Conservation (phyloP, 2,888 invertebrate species). For the Sarcophaga variegata region DNA sequence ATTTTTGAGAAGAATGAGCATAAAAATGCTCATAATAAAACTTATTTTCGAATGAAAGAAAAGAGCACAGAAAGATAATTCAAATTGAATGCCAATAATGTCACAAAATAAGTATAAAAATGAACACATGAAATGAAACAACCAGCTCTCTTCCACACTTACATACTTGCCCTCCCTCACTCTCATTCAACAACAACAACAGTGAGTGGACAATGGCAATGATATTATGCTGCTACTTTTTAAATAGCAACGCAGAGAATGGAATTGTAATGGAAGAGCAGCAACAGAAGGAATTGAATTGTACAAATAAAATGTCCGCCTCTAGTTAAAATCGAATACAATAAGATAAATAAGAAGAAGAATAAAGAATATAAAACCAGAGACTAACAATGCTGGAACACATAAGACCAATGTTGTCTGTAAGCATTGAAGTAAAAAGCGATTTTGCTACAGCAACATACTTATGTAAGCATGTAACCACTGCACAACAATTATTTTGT, state of each 20-base stretch:
- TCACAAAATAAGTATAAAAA: conserved; percentile 70
- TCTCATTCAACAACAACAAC: neutral
- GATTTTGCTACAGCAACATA: too few relatives aligned
- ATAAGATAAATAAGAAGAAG: conserved; percentile 18
- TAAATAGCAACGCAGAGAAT: neutral
- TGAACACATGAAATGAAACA: conserved; percentile 4
- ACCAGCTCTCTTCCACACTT: too few relatives aligned
- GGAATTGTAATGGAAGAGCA: conserved; percentile 43
- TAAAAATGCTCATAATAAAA: conserved; percentile 16
- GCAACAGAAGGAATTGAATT: conserved; percentile 28
- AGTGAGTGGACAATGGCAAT: conserved; percentile 40
- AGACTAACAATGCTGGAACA: neutral
- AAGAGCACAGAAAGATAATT: conserved; percentile 73
- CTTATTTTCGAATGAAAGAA: neutral
- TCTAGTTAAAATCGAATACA: conserved; percentile 37
- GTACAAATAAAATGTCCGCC: conserved; percentile 17
- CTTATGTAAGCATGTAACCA: too few relatives aligned
- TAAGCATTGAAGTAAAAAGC: too few relatives aligned
- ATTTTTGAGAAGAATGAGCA: conserved; percentile 7
- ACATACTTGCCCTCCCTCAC: too few relatives aligned
- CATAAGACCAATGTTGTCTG: too few relatives aligned
- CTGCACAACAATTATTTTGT: too few relatives aligned
- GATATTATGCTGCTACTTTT: conserved; percentile 22
- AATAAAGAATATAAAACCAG: conserved; percentile 2
- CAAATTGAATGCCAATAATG: conserved; percentile 80